phyloP scores from a whole-genome alignment of 2,113 vertebrate species.

The Paracanthobrama guichenoti region DNA sequence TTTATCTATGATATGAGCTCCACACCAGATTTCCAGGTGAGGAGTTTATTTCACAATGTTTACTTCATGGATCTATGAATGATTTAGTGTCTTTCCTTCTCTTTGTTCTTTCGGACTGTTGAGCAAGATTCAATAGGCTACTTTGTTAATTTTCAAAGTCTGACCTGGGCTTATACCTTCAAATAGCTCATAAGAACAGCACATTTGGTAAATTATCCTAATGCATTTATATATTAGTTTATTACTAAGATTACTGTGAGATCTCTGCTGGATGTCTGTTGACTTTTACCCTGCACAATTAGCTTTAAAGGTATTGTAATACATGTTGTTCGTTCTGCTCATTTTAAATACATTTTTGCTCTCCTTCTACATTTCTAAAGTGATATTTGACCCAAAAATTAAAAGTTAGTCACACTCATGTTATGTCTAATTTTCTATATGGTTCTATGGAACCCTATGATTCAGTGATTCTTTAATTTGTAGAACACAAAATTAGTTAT shows the following conservation, averaged over 20 bases:
- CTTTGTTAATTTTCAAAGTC: background rate
- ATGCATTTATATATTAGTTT: background rate
- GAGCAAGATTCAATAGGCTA: background rate
- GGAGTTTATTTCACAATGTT: slow-evolving; percentile 30
- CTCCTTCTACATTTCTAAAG: background rate
- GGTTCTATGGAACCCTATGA: background rate
- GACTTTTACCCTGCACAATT: background rate
- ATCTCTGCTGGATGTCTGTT: background rate
- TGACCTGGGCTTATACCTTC: background rate
- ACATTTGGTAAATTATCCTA: background rate
- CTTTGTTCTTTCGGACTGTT: background rate
- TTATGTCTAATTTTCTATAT: background rate
- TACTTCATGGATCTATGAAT: background rate
- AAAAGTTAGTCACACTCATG: background rate
- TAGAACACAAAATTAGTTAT: background rate
- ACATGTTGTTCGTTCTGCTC: background rate
- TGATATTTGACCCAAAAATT: background rate
- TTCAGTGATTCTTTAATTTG: background rate
- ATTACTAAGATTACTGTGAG: background rate
- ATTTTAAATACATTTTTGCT: background rate
- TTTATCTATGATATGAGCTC: slow-evolving; percentile 21
- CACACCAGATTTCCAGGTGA: slow-evolving; percentile 5
- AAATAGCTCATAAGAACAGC: background rate
- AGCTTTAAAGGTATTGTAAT: background rate
- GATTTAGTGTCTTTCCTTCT: background rate